These are phyloP conservation scores for Mantis religiosa DNA, from an alignment of 2,888 invertebrate species.

Conservation along the genomic window DNA sequence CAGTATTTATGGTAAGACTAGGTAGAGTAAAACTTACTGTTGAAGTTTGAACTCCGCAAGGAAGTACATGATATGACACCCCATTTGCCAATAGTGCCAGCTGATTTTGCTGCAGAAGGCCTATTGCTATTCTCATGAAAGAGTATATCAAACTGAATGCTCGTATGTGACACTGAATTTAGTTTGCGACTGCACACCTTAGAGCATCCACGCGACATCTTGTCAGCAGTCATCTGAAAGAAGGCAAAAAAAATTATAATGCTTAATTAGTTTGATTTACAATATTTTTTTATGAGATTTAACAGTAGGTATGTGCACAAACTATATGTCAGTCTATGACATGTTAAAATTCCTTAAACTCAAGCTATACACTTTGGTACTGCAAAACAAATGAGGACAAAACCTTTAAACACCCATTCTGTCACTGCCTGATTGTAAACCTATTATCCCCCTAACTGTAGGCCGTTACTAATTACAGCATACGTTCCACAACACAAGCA, in stretches of 20 bases:
- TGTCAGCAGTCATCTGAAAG: neutral
- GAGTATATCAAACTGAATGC: slow-evolving; percentile 61
- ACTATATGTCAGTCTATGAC: neutral
- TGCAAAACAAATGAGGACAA: no score
- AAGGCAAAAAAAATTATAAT: neutral
- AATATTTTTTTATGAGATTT: neutral
- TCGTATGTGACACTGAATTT: slow-evolving; percentile 42
- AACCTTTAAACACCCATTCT: no score
- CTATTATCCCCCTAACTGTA: no score
- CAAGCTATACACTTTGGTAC: no score
- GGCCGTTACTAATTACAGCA: no score
- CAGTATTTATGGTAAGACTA: no score
- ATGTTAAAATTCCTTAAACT: no score
- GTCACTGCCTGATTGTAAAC: no score
- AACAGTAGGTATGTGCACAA: neutral
- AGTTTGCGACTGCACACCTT: slow-evolving; percentile 28
- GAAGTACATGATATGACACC: slow-evolving; percentile 92
- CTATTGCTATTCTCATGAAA: slow-evolving; percentile 77
- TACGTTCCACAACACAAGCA: no score
- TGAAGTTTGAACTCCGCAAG: slow-evolving; percentile 68
- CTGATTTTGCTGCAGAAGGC: slow-evolving; percentile 82
- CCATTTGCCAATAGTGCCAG: slow-evolving; percentile 91
- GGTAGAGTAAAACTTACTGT: slow-evolving; percentile 21
- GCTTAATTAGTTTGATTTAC: neutral
- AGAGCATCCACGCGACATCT: slow-evolving; percentile 31